Base-by-base conservation (phyloP, 2,113 vertebrate species). In the Fregata magnificens region DNA sequence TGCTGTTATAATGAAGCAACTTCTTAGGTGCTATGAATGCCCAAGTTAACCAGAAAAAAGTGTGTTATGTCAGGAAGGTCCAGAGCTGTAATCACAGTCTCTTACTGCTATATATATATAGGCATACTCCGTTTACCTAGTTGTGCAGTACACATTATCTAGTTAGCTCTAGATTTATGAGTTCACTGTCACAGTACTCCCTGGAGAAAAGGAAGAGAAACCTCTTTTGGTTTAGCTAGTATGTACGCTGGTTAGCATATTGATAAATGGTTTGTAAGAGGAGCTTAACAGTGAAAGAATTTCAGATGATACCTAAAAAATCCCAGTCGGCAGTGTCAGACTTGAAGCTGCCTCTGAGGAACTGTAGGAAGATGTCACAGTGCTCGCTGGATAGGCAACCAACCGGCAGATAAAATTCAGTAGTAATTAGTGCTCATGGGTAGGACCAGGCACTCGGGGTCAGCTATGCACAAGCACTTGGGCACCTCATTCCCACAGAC, bases 231-330 rank as follows among this genome's bases (percentile, higher is more conserved):
- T 61, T 77, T 66, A 53, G 25, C 53, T 70, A 62, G 6, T 9
- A 10, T 2, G 0, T 45, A 18, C 0, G 1, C 9, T 53, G 2
- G n/a, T 82, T 59, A 79, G 11, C 14, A 31, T 67, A 50, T 59
- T 40, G 53, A 34, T 59, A 69, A 76, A 28, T 22, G 16, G 6
- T 65, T 91, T 63, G 5, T n/a, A 58, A 87, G 55, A 70, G 45
- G 29, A 72, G 2, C 9, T 76, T 55, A 92, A 47, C 13, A 34
- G 26, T 25, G 56, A 70, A 71, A 58, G 15, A 80, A 88, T 86
- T 92, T 77, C 3, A 3, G 31, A 61, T 49, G 16, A 20, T 16
- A 42, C 15, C 28, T 52, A n/a, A 80, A 58, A 49, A 32, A 17
- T 6, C 20, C 10, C 6, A 19, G 9, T 2, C 10, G 4, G 9